phyloP scores from a whole-genome alignment of 2,888 invertebrate genomes.

The Lepidonotus clava region DNA sequence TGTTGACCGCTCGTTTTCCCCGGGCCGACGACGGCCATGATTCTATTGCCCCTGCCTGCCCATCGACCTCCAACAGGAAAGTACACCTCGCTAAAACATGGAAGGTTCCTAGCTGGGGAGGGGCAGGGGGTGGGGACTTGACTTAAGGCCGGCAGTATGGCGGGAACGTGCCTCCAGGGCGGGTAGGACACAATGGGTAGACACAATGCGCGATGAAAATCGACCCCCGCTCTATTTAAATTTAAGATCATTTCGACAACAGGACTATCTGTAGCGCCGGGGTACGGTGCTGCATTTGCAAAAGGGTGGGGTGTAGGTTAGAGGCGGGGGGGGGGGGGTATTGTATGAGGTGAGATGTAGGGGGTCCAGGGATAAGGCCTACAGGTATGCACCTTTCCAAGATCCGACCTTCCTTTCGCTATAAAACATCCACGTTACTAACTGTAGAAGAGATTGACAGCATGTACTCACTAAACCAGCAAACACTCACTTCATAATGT shows the following conservation, averaged over 20 bases:
- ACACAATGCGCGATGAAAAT: slow-evolving; percentile 7
- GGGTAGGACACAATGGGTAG: background rate
- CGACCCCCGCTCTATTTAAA: slow-evolving; percentile 32
- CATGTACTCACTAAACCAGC: too few species aligned
- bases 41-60: background rate
- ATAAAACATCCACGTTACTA: too few species aligned
- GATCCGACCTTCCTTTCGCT: too few species aligned
- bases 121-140: background rate
- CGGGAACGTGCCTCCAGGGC: slow-evolving; percentile 2
- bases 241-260: slow-evolving; percentile 33
- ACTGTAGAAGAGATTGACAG: too few species aligned
- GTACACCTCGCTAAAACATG: too few species aligned
- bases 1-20: slow-evolving; percentile 34
- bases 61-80: too few species aligned
- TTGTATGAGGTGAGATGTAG: background rate
- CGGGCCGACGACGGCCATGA: background rate
- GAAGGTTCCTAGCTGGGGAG: too few species aligned
- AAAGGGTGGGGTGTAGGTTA: background rate
- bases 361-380: background rate
- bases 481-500: too few species aligned
- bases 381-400: too few species aligned
- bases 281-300: background rate
- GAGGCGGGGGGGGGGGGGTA: background rate
- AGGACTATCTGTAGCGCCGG: background rate
- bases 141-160: background rate